Base-by-base conservation (phyloP, 2,113 vertebrate genomes). In the Menura novaehollandiae region DNA sequence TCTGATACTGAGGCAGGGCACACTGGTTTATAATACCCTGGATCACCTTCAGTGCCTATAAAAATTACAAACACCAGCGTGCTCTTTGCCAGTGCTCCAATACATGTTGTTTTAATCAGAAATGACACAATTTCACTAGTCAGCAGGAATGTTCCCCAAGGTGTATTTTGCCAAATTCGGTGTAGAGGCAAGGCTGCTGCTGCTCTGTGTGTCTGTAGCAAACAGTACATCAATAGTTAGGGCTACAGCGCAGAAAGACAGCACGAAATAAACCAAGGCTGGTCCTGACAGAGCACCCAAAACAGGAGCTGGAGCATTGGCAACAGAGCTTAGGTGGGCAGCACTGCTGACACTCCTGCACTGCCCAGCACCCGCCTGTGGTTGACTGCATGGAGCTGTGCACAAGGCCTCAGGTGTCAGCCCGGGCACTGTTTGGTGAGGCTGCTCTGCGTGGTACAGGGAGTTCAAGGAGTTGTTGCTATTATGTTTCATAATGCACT, bases 371-470 rank as follows among this genome's bases (percentile, higher is more conserved):
- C 16, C n/a, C 32, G 27, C 58, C 52, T 7, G 63, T 21, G 2
- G 14, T 1, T 73, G 64, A 39, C 64, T 52, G 51, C n/a, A 24
- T 6, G 11, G 41, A 2, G 1, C 44, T n/a, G 14, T 15, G 33
- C 19, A 4, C 23, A 11, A 68, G 23, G 51, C 56, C 12, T 2
- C 0, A 0, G 62, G 52, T 30, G 1, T 55, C 39, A 60, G 37
- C 49, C 0, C 0, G 26, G 21, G 13, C 6, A 16, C 22, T 1
- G 2, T 71, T 51, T 46, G 0, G 0, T 7, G 51, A 44, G n/a
- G 76, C 63, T 94, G 62, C 64, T 55, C 72, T 26, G 13, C 1
- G 3, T 13, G 12, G 30, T 14, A 39, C 6, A 1, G 52, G 43
- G 24, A 56, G 35, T 37, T 55, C 37, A 46, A 51, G 73, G 39